Evolutionary conservation across 2,888 invertebrate genomes (phyloP).

Genomic region (Eupeodes luniger): DNA sequence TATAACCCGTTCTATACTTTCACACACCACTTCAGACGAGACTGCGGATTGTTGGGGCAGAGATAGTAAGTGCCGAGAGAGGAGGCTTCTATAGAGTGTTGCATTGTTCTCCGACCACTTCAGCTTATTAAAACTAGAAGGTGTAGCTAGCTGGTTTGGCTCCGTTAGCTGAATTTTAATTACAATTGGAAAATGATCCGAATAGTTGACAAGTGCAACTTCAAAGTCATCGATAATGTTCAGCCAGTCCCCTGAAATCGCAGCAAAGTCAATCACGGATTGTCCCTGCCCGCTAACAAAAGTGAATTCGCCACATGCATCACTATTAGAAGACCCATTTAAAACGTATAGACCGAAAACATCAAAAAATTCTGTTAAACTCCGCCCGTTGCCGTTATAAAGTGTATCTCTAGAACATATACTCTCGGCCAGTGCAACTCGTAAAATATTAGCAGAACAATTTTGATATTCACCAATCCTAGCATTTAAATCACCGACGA

Average conservation of each 20-base stretch:
- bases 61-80: neutral
- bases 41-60: neutral
- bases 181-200: too few species aligned
- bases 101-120: constrained; percentile 4
- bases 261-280: neutral
- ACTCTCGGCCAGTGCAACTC: too few species aligned
- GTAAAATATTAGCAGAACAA: too few species aligned
- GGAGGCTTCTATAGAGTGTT: neutral
- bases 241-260: neutral
- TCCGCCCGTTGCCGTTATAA: too few species aligned
- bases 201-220: too few species aligned
- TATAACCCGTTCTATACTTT: neutral
- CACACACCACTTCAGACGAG: neutral
- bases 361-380: too few species aligned
- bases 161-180: neutral
- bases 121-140: neutral
- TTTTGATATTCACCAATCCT: too few species aligned
- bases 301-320: neutral
- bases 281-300: neutral
- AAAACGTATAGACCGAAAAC: constrained; percentile 4
- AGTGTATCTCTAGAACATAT: too few species aligned
- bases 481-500: too few species aligned
- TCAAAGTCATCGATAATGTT: neutral
- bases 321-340: neutral
- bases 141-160: neutral